phyloP scores from a whole-genome alignment of 1,140 invertebrate species.

The Zaprionus ornatus region DNA sequence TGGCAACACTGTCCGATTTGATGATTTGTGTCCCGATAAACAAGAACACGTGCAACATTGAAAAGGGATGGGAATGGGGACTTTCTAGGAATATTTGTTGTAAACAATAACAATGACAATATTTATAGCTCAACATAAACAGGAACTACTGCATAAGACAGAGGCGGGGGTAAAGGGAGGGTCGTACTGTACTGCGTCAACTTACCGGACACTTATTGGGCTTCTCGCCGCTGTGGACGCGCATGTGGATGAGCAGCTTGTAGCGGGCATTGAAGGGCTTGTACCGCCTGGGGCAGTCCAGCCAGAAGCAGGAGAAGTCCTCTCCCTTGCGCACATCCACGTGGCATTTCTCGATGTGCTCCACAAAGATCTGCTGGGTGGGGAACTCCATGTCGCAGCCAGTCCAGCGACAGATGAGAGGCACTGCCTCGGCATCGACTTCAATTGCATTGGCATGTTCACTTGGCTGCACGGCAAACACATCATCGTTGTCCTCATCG shows the following conservation, averaged over 20 bases:
- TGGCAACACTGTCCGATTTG: neutral
- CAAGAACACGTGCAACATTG: conserved; percentile 3
- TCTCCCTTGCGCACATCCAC: conserved; percentile 93
- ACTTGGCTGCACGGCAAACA: conserved; percentile 38
- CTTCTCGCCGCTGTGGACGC: conserved; percentile 97
- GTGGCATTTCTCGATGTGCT: conserved; percentile 95
- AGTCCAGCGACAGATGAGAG: conserved; percentile 91
- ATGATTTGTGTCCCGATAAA: conserved; percentile 2
- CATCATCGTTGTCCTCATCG: conserved; percentile 44
- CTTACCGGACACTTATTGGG: conserved; percentile 98
- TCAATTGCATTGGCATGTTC: conserved; percentile 32
- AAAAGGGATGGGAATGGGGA: neutral
- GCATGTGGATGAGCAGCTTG: conserved; percentile 98
- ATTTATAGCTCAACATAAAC: conserved; percentile 13
- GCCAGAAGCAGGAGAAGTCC: conserved; percentile 97
- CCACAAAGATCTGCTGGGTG: conserved; percentile 91
- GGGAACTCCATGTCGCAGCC: conserved; percentile 92
- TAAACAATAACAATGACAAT: conserved; percentile 19
- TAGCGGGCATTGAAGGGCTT: conserved; percentile 98
- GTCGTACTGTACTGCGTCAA: conserved; percentile 46
- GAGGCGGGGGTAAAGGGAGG: neutral
- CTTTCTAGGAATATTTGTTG: neutral
- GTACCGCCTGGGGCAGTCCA: conserved; percentile 91
- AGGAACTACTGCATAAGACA: neutral
- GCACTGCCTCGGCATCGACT: conserved; percentile 47